Conservation (phyloP, 2,113 vertebrate species). For the Saimiri boliviensis region DNA sequence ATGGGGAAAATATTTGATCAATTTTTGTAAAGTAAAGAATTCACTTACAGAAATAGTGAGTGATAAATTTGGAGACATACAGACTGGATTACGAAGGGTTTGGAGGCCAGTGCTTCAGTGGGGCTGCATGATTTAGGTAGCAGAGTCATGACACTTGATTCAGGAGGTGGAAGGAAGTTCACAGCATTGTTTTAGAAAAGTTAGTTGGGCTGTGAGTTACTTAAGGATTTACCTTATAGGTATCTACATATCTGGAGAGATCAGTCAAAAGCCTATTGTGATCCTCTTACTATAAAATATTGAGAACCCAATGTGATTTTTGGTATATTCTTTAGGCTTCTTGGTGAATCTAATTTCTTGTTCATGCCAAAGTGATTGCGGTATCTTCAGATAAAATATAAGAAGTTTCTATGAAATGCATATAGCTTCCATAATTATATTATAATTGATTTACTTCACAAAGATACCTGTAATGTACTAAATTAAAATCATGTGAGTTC, state of each 20-base stretch:
- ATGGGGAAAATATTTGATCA: slow-evolving; percentile 55
- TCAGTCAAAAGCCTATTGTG: neutral
- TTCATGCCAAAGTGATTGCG: neutral
- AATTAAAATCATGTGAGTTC: neutral
- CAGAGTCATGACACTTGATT: neutral
- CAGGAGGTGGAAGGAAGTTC: neutral
- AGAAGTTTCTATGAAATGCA: neutral
- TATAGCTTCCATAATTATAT: neutral
- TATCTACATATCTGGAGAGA: neutral
- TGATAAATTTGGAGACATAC: slow-evolving; percentile 52
- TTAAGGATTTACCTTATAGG: neutral
- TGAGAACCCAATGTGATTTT: neutral
- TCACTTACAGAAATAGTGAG: slow-evolving; percentile 54
- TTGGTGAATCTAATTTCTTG: neutral
- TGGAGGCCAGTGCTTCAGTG: neutral
- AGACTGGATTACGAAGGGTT: neutral
- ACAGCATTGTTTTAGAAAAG: neutral
- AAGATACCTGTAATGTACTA: neutral
- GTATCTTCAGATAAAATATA: neutral
- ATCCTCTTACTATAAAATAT: neutral
- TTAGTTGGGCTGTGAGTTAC: neutral
- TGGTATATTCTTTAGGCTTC: neutral
- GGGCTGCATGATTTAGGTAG: neutral
- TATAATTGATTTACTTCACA: slow-evolving; percentile 8
- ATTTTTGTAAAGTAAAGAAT: slow-evolving; percentile 70